Percentiles rank a stretch among this genome's conserved stretches.
Evolutionary conservation across 1,140 invertebrate genomes (phyloP).

Genomic region (Cryptotermes secundus): DNA sequence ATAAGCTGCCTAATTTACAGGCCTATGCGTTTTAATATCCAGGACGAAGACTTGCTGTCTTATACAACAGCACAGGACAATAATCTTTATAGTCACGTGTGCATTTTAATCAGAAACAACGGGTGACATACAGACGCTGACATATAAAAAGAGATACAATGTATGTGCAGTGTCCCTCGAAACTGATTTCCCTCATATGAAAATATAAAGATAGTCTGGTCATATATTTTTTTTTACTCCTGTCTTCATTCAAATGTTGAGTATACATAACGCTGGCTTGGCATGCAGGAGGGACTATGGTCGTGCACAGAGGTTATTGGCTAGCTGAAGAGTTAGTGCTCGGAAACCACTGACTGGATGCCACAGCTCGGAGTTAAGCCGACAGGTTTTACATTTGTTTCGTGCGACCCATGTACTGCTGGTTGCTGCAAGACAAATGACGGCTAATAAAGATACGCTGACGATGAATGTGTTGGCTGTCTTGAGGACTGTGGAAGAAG

Average conservation of each 20-base stretch:
- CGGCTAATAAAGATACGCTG: background rate
- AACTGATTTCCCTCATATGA: background rate
- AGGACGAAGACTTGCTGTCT: background rate
- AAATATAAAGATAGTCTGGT: background rate
- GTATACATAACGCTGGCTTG: conserved; percentile 11
- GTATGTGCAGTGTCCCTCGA: background rate
- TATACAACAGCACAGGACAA: background rate
- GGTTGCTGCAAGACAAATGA: background rate
- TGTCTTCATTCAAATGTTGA: background rate
- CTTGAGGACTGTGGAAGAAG: background rate
- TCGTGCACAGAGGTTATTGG: background rate
- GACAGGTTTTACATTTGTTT: too few relatives aligned
- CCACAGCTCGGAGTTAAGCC: background rate
- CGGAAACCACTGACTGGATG: background rate
- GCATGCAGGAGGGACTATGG: conserved; percentile 3
- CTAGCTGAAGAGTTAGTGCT: background rate
- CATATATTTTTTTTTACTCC: conserved; percentile 3
- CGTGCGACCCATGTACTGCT: background rate
- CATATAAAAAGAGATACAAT: background rate
- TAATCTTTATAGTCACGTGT: background rate
- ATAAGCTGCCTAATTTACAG: background rate
- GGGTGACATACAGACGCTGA: background rate
- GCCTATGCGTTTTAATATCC: background rate
- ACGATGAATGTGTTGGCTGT: background rate
- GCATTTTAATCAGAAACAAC: background rate